These are phyloP conservation scores for Lamellibrachia satsuma DNA, from an alignment of 2,888 invertebrate genomes.

Conservation along the genomic window DNA sequence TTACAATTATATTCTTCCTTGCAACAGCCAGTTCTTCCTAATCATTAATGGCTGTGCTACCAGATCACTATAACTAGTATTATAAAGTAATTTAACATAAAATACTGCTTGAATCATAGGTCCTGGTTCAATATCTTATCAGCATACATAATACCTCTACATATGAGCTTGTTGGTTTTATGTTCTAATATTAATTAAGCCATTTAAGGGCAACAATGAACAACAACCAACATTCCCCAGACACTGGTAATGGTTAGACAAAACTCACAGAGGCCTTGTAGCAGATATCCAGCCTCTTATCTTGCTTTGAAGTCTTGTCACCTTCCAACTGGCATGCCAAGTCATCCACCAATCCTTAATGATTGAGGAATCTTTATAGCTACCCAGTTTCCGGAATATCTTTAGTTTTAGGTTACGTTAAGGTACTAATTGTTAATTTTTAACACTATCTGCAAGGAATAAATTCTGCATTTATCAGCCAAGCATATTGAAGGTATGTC, in stretches of 20 bases:
- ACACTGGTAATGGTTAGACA: background rate
- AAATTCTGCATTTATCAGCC: background rate
- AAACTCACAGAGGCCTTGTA: background rate
- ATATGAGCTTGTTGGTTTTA: constrained; percentile 22
- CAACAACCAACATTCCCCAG: constrained; percentile 8
- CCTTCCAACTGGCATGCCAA: background rate
- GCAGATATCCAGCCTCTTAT: constrained; percentile 18
- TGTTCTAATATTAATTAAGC: background rate
- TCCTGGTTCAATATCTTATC: background rate
- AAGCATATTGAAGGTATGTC: background rate
- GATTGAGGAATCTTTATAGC: background rate
- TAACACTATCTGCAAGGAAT: too few species aligned
- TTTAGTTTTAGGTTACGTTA: background rate
- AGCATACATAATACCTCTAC: constrained; percentile 14
- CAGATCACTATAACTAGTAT: constrained; percentile 20
- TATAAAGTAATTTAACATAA: background rate
- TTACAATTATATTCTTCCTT: background rate
- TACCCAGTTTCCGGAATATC: background rate
- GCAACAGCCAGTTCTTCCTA: background rate
- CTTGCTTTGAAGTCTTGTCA: constrained; percentile 25
- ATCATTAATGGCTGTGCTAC: constrained; percentile 22
- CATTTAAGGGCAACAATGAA: constrained; percentile 7
- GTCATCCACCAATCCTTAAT: background rate
- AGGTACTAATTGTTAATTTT: background rate
- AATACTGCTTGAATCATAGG: background rate